Conservation (phyloP, 2,888 invertebrate genomes). For the Hemistola chrysoprasaria region DNA sequence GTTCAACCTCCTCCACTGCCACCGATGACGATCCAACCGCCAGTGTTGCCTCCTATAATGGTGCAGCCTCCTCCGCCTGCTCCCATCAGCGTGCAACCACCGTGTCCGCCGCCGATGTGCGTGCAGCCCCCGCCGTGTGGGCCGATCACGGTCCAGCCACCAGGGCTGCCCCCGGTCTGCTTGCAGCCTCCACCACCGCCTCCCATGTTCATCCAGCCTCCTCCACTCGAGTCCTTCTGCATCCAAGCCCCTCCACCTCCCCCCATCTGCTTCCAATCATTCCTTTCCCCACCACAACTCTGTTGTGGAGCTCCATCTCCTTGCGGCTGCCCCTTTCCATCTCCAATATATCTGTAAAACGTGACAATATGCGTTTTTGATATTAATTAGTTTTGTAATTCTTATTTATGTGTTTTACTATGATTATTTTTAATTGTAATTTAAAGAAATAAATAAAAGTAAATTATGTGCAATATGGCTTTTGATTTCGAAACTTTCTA, state of each 20-base stretch:
- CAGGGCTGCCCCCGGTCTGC: slow-evolving; percentile 57
- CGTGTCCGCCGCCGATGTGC: slow-evolving; percentile 56
- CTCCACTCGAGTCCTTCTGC: slow-evolving; percentile 59
- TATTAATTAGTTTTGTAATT: slow-evolving; percentile 3
- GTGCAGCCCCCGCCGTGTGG: slow-evolving; percentile 61
- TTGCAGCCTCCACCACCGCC: slow-evolving; percentile 60
- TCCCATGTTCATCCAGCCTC: slow-evolving; percentile 57
- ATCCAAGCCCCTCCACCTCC: slow-evolving; percentile 53
- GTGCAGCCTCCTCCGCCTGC: slow-evolving; percentile 59
- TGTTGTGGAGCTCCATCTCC: slow-evolving; percentile 35
- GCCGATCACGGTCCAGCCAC: slow-evolving; percentile 62
- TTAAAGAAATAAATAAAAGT: slow-evolving; percentile 1
- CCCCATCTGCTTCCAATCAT: slow-evolving; percentile 48
- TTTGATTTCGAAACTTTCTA: slow-evolving; percentile 7
- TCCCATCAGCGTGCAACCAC: slow-evolving; percentile 63
- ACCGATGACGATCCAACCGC: slow-evolving; percentile 67
- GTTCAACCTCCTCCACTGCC: slow-evolving; percentile 63
- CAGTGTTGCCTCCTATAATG: slow-evolving; percentile 52
- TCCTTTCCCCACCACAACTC: slow-evolving; percentile 33
- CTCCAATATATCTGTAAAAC: slow-evolving; percentile 40
- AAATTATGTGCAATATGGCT: slow-evolving; percentile 3
- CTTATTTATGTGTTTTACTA: slow-evolving; percentile 19
- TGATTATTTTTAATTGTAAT: slow-evolving; percentile 1
- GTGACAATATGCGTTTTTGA: slow-evolving; percentile 11
- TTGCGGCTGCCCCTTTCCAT: slow-evolving; percentile 30